Base-by-base conservation (phyloP, 1,140 invertebrate genomes). In the Bombus turneri region DNA sequence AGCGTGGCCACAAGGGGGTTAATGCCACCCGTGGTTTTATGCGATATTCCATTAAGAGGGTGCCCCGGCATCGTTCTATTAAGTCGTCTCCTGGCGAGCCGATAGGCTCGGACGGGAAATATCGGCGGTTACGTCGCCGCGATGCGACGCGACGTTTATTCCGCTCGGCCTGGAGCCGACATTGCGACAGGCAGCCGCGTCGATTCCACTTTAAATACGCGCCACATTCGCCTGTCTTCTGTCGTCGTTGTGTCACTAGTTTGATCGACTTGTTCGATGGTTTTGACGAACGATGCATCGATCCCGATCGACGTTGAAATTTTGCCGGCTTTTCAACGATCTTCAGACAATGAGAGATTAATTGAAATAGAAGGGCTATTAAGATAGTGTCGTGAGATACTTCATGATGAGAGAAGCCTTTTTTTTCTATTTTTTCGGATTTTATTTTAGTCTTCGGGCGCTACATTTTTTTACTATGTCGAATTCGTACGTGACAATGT, bases 71-170 rank as follows among this genome's bases (percentile, higher is more conserved):
- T 92, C 86, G 88, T 92, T 91, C 85, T 91, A 92, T 92, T 92
- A 91, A 92, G 89, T 88, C 89, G 83, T 82, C 88, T 88, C 85
- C 74, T 72, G 78, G 81, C 82, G 85, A 79, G 85, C 81, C 90
- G 88, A 92, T 92, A 81, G 86, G 86, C 83, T 79, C 71, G 85
- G 90, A 92, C 88, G 87, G 88, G 90, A 91, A 91, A 91, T 90
- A 93, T 92, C 86, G 86, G 84, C 53, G 90, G 76, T 91, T 84
- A 87, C 66, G 86, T 87, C 83, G 75, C 74, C 64, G 64, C 81
- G 83, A 85, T 81, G 85, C 15, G 43, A 47, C 47, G 47, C 57
- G 57, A 28, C 57, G 57, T 89, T 90, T 91, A 92, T 92, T 86
- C 71, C 64, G 71, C 80, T 73, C 81, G 86, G 87, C 64, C 84